A percentile compares a stretch with the other conserved stretches of the same genome.
These are phyloP conservation scores for Albula goreensis DNA, from an alignment of 2,113 vertebrate species.

Conservation along the genomic window DNA sequence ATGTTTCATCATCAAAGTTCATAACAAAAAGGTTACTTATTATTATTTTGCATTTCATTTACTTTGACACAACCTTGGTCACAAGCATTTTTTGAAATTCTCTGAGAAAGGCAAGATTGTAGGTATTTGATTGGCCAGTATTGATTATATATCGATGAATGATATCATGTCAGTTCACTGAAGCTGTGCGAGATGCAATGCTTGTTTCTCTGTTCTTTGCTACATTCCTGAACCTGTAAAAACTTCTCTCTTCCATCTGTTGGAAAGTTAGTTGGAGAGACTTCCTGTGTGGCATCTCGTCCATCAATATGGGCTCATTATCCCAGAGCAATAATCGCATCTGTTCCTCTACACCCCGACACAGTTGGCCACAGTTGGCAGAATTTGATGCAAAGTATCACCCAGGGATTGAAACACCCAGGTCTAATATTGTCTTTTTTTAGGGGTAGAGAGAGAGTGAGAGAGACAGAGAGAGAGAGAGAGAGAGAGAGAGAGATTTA, in stretches of 20 bases:
- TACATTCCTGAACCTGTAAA: constrained; percentile 9
- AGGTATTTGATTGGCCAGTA: background rate
- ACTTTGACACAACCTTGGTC: background rate
- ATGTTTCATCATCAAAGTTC: background rate
- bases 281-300: background rate
- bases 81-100: too few species aligned
- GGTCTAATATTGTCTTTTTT: background rate
- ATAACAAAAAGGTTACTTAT: background rate
- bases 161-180: too few species aligned
- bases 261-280: constrained; percentile 1
- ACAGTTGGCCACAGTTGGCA: background rate
- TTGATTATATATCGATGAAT: background rate
- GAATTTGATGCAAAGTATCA: background rate
- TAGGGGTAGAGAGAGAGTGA: background rate
- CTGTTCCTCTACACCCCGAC: background rate
- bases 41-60: background rate
- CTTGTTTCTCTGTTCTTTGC: background rate
- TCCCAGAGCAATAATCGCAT: constrained; percentile 12
- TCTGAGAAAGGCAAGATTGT: background rate
- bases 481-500: background rate
- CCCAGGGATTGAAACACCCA: constrained; percentile 8
- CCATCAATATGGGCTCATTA: constrained; percentile 6
- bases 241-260: constrained; percentile 13
- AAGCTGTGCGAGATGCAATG: background rate
- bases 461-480: background rate